Evolutionary conservation across 1,140 invertebrate species (phyloP).

Genomic region (Drosophila ogumai): DNA sequence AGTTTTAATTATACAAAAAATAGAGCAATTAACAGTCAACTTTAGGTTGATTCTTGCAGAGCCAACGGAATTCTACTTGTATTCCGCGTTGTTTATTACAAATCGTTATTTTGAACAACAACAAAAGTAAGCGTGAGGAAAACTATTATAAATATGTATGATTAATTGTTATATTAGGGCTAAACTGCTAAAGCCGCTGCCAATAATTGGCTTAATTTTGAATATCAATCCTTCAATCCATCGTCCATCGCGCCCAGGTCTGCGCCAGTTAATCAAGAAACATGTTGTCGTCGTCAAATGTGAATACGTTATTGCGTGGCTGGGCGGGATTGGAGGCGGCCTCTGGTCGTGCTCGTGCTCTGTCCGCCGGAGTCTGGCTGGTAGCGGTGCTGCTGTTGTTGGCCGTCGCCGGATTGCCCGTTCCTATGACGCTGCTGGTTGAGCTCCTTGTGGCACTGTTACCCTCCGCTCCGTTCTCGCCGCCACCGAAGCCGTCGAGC

Average conservation of each 20-base stretch:
- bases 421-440: conserved; percentile 26
- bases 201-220: conserved; percentile 49
- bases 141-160: conserved; percentile 54
- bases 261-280: conserved; percentile 67
- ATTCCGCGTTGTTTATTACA: conserved; percentile 44
- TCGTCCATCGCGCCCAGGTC: background rate
- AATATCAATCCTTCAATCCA: conserved; percentile 42
- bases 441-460: conserved; percentile 22
- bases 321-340: conserved; percentile 31
- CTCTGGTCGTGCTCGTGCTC: conserved; percentile 9
- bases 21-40: conserved; percentile 20
- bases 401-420: conserved; percentile 24
- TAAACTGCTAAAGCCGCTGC: conserved; percentile 40
- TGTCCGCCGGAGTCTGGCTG: conserved; percentile 15
- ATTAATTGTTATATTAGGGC: conserved; percentile 48
- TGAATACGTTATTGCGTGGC: conserved; percentile 72
- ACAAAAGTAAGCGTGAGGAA: conserved; percentile 63
- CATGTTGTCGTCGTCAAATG: conserved; percentile 81
- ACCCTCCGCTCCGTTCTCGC: conserved; percentile 5
- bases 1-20: conserved; percentile 42
- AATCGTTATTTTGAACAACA: conserved; percentile 57
- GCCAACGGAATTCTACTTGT: conserved; percentile 19
- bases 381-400: conserved; percentile 21
- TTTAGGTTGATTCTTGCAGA: conserved; percentile 28
- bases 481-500: conserved; percentile 32